These are phyloP conservation scores for Thalassarche chlororhynchos DNA, from an alignment of 2,113 vertebrate genomes.

Conservation along the genomic window DNA sequence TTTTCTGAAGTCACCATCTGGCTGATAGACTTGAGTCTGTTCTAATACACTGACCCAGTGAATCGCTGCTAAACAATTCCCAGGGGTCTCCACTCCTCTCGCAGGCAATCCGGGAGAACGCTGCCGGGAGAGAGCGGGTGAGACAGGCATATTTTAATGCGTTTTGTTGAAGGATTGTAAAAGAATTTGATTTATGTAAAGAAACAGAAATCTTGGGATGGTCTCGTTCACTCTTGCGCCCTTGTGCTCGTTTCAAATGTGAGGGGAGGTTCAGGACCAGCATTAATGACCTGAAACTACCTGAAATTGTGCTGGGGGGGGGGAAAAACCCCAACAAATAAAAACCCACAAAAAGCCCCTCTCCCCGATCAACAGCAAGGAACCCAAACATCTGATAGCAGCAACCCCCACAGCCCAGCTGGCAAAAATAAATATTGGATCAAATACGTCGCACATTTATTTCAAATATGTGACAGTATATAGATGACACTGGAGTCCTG, in stretches of 20 bases:
- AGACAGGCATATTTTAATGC: conserved; percentile 41
- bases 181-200: conserved; percentile 66
- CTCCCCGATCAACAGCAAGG: background rate
- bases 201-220: conserved; percentile 36
- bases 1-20: conserved; percentile 97
- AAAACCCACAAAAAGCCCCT: background rate
- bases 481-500: background rate
- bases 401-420: background rate
- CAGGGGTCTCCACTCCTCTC: conserved; percentile 69
- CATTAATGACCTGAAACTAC: background rate
- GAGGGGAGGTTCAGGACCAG: background rate
- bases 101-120: conserved; percentile 63
- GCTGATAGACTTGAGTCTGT: conserved; percentile 88
- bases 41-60: conserved; percentile 84
- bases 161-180: conserved; percentile 52
- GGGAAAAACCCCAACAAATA: background rate
- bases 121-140: background rate
- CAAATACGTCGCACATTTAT: background rate
- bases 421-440: background rate
- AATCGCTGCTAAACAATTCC: conserved; percentile 89
- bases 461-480: background rate
- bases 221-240: background rate
- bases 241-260: background rate
- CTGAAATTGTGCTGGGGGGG: background rate
- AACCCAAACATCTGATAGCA: background rate